Evolutionary conservation across 2,888 invertebrate genomes (phyloP), one percentile per base, ranked within the genome.

Genomic region (Lasioglossum vierecki): DNA sequence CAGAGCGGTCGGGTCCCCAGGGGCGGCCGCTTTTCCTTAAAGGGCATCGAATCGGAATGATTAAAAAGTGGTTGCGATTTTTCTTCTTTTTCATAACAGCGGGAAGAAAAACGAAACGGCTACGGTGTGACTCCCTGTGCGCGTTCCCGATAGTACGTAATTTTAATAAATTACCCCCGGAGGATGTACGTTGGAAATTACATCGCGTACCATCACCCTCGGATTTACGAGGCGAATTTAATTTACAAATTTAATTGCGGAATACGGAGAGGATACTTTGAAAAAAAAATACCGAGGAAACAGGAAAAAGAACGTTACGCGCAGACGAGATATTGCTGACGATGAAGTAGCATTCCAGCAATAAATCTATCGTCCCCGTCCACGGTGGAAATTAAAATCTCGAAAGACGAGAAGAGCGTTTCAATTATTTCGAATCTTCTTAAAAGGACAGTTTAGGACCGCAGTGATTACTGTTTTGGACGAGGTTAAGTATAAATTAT

Each of bases 181-280:
- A 57, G 84, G 86, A 71, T 26, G 75, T 44, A 81, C 77, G 77
- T 73, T 63, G 78, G 71, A 73, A 82, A 86, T 86, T 78, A 78
- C 79, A 73, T 79, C 39, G 78, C 41, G 35, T 75, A 78, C 70
- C 73, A 71, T 85, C 79, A 53, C 68, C 49, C 57, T 1, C 74
- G 74, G 70, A 85, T 85, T 85, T 63, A 85, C 78, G 76, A 30
- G 9, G 70, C 68, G 76, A 76, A 82, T 86, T 86, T 86, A 79
- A 86, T 86, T 86, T 85, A 78, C 80, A 85, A 85, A 85, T 85
- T 85, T 84, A 77, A 85, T 85, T 85, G 74, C 87, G 60, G 35
- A 74, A 71, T 70, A 39, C 76, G 68, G 53, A 73, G 79, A 73
- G 79, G 76, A 41, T 44, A 74, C 72, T 76, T 57, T 18, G 44